Conservation (phyloP, 2,888 invertebrate species). For the Meghimatium bilineatum region DNA sequence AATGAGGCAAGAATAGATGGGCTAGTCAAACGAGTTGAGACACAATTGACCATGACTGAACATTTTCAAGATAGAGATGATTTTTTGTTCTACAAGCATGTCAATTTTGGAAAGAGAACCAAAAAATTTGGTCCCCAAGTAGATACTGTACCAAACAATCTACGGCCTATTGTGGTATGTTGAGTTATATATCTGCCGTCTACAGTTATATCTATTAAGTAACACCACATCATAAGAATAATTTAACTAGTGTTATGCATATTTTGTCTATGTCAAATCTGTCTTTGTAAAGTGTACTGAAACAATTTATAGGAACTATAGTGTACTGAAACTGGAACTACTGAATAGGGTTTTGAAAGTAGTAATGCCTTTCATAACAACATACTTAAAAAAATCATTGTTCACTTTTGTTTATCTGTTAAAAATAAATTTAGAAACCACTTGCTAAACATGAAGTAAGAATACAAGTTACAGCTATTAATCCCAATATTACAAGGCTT, state of each 20-base stretch:
- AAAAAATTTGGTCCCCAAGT: conserved; percentile 76
- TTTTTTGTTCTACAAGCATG: conserved; percentile 74
- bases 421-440: too few relatives aligned
- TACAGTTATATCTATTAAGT: background rate
- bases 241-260: background rate
- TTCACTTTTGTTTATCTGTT: too few relatives aligned
- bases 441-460: too few relatives aligned
- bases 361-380: too few relatives aligned
- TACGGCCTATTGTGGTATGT: conserved; percentile 71
- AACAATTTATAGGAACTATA: too few relatives aligned
- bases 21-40: conserved; percentile 78
- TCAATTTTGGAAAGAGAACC: conserved; percentile 73
- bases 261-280: too few relatives aligned
- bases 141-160: conserved; percentile 59
- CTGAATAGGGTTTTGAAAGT: too few relatives aligned
- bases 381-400: too few relatives aligned
- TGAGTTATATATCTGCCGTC: background rate
- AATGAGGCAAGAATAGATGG: conserved; percentile 84
- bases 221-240: background rate
- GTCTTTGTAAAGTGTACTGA: too few relatives aligned
- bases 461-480: too few relatives aligned
- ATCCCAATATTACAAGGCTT: too few relatives aligned
- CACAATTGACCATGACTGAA: conserved; percentile 75
- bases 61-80: conserved; percentile 75
- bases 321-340: too few relatives aligned